phyloP scores from a whole-genome alignment of 2,888 invertebrate species.

The Cosmopolites sordidus region DNA sequence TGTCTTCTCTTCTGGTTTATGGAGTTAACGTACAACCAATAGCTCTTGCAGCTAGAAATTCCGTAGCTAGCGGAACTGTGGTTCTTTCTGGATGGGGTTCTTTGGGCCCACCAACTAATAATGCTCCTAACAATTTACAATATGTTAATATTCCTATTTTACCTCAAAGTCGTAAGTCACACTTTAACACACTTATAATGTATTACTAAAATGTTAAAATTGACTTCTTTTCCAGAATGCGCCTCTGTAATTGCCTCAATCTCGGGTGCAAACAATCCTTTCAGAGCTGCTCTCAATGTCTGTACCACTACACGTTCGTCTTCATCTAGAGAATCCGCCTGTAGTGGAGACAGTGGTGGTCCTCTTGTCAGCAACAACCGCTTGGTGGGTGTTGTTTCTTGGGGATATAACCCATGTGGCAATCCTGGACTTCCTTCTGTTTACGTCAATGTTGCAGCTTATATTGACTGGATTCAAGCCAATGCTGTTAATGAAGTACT shows the following conservation, averaged over 20 bases:
- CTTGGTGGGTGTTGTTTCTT: conserved; percentile 55
- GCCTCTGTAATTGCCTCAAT: background rate
- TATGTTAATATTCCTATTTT: background rate
- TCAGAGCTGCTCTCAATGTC: conserved; percentile 49
- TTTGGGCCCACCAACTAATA: background rate
- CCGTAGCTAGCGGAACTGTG: background rate
- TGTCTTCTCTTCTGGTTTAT: background rate
- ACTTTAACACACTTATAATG: background rate
- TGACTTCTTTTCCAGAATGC: conserved; percentile 42
- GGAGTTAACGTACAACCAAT: conserved; percentile 7
- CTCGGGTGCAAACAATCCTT: conserved; percentile 25
- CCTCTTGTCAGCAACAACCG: conserved; percentile 41
- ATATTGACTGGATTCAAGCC: conserved; percentile 37
- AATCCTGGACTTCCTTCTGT: conserved; percentile 53
- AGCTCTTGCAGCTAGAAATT: conserved; percentile 1
- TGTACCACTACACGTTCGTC: conserved; percentile 51
- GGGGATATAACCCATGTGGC: conserved; percentile 55
- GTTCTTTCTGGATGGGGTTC: conserved; percentile 11
- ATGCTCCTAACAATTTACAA: background rate
- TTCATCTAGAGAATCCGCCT: conserved; percentile 51
- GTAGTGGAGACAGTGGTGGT: conserved; percentile 56
- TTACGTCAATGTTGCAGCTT: conserved; percentile 52
- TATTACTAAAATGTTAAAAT: background rate
- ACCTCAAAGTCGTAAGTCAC: background rate
- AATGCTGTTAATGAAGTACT: background rate